These are phyloP conservation scores for Diprion similis DNA, from an alignment of 1,140 invertebrate genomes.

Conservation along the genomic window DNA sequence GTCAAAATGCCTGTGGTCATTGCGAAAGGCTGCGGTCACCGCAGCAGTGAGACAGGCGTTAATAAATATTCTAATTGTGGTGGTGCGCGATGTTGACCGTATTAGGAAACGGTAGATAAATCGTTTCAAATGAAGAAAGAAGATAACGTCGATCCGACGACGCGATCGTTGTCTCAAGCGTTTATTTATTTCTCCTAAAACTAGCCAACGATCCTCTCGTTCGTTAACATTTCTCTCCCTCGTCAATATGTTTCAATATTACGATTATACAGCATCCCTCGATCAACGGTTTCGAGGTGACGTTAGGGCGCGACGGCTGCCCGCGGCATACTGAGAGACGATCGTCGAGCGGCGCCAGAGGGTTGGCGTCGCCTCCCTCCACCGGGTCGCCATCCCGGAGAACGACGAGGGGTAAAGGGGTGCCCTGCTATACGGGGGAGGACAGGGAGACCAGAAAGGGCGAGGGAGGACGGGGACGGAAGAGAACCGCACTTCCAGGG, in stretches of 20 bases:
- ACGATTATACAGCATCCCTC: neutral
- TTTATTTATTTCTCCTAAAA: too few relatives aligned
- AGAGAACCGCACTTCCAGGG: slow-evolving; percentile 25
- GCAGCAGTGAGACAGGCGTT: too few relatives aligned
- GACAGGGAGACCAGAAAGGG: slow-evolving; percentile 3
- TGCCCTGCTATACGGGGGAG: slow-evolving; percentile 35
- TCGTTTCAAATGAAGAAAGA: neutral
- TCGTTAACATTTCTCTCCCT: too few relatives aligned
- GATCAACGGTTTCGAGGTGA: neutral
- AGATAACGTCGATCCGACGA: neutral
- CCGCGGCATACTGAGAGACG: slow-evolving; percentile 22
- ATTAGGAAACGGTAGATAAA: too few relatives aligned
- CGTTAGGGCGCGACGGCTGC: slow-evolving; percentile 19
- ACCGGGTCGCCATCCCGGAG: slow-evolving; percentile 27
- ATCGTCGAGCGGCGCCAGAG: slow-evolving; percentile 11
- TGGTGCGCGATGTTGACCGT: too few relatives aligned
- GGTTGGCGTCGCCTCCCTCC: slow-evolving; percentile 29
- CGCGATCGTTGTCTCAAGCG: neutral
- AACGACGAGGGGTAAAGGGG: neutral
- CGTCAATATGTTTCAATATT: too few relatives aligned
- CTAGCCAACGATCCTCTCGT: too few relatives aligned
- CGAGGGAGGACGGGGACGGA: neutral
- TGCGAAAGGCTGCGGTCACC: too few relatives aligned
- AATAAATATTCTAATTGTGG: too few relatives aligned
- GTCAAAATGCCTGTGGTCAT: too few relatives aligned